Evolutionary conservation across 2,888 invertebrate genomes (phyloP), one percentile per base, ranked within the genome.

Genomic region (Eudasyphora cyanicolor): DNA sequence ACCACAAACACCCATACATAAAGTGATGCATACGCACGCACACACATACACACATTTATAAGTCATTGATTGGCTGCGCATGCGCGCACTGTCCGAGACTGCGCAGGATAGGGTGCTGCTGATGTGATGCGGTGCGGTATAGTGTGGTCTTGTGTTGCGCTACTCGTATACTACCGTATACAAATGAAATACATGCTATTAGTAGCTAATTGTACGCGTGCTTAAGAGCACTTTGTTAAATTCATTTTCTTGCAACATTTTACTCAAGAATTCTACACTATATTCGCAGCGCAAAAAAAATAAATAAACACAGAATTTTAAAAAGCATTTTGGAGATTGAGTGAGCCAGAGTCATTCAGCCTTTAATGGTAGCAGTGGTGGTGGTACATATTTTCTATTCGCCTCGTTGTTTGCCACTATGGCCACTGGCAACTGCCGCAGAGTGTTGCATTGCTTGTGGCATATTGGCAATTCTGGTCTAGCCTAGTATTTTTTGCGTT

Each of bases 171-270:
- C 74, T 71, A 70, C 77, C 51, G 74, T 73, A 60, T 76, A 73
- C 78, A 78, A 78, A 78, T 78, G 76, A 81, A 84, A 84, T 78
- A 84, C 84, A 84, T 73, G 84, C 76, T 73, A 81, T 81, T 81
- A 84, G 84, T 60, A 73, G 76, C 84, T 84, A 84, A 84, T 84
- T 84, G 81, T 81, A 81, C 54, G 84, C 84, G 84, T 84, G 84
- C 84, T 79, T 81, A 81, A 76, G 79, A 78, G 78, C 81, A 84
- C 84, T 84, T 84, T 84, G 78, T 84, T 84, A 84, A 67, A 84
- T 76, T 57, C 38, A 51, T 73, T 38, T 54, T 71, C 32, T 71
- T 19, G 54, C 54, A 38, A 54, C 54, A 71, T 38, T 71, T 67
- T 67, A 67, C 67, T 67, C 42, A 67, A 42, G 67, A 67, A 67